These are phyloP conservation scores for Lateolabrax maculatus DNA, from an alignment of 2,797 vertebrate genomes.

Conservation along the genomic window DNA sequence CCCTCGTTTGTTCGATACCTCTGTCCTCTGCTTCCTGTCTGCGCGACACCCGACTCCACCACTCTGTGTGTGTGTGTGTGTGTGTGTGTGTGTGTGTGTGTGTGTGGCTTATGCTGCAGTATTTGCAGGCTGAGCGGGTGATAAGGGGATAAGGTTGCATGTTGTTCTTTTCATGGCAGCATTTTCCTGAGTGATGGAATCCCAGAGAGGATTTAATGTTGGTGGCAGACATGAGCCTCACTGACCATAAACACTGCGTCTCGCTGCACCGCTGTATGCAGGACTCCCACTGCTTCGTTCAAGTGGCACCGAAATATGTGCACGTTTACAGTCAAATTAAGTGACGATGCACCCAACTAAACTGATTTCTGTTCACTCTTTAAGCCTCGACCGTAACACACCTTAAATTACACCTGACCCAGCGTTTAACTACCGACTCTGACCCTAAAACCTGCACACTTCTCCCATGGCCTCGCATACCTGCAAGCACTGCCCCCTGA, in stretches of 20 bases:
- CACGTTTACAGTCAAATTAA: neutral
- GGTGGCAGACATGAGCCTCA: slow-evolving; percentile 44
- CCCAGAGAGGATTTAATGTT: slow-evolving; percentile 66
- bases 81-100: slow-evolving; percentile 29
- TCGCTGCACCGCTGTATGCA: neutral
- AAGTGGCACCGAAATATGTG: neutral
- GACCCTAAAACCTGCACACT: neutral
- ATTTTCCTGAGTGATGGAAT: slow-evolving; percentile 61
- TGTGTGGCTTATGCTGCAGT: slow-evolving; percentile 38
- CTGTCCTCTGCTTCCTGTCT: slow-evolving; percentile 78
- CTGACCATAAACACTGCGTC: slow-evolving; percentile 55
- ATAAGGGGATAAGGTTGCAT: slow-evolving; percentile 56
- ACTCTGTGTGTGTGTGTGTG: neutral
- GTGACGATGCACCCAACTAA: neutral
- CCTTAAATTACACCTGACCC: neutral
- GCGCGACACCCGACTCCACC: slow-evolving; percentile 67
- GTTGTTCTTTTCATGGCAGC: slow-evolving; percentile 55
- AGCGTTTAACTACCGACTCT: neutral
- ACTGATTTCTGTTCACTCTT: neutral
- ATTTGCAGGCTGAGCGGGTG: slow-evolving; percentile 35
- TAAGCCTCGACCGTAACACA: neutral
- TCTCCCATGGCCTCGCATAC: neutral
- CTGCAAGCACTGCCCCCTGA: neutral
- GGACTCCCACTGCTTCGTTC: neutral
- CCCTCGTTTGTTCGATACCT: slow-evolving; percentile 74